Conservation (phyloP, 2,113 vertebrate genomes). For the Natator depressus region DNA sequence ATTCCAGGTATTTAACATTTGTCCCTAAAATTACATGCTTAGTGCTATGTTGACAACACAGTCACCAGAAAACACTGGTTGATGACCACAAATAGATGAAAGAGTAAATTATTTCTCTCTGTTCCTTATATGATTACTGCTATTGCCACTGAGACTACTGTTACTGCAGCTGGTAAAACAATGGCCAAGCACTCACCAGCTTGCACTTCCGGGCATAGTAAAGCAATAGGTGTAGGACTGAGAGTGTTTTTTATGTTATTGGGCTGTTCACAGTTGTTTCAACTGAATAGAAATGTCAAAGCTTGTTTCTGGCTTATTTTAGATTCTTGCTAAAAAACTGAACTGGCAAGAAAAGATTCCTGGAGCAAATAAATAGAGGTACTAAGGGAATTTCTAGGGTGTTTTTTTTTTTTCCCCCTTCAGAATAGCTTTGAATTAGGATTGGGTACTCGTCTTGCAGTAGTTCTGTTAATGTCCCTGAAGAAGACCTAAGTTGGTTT, state of each 20-base stretch:
- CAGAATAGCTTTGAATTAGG: background rate
- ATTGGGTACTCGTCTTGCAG: background rate
- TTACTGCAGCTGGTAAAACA: background rate
- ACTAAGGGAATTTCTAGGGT: background rate
- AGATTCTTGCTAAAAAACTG: background rate
- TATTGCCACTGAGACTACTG: background rate
- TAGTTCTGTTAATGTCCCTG: background rate
- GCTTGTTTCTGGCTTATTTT: background rate
- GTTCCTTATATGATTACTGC: background rate
- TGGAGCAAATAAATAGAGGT: background rate
- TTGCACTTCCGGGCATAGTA: background rate
- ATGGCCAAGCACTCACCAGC: background rate
- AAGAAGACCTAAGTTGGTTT: background rate
- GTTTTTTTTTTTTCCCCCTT: too few relatives aligned
- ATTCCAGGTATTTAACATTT: background rate
- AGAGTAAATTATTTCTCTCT: fast-evolving
- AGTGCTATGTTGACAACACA: background rate
- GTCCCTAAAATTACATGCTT: background rate
- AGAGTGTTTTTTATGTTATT: background rate
- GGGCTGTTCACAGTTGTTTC: background rate
- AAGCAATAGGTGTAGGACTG: background rate
- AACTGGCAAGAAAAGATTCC: background rate
- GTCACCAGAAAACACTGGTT: background rate
- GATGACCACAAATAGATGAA: background rate
- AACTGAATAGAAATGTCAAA: background rate